phyloP scores from a whole-genome alignment of 2,888 invertebrate genomes.

The Chouioia cunea region DNA sequence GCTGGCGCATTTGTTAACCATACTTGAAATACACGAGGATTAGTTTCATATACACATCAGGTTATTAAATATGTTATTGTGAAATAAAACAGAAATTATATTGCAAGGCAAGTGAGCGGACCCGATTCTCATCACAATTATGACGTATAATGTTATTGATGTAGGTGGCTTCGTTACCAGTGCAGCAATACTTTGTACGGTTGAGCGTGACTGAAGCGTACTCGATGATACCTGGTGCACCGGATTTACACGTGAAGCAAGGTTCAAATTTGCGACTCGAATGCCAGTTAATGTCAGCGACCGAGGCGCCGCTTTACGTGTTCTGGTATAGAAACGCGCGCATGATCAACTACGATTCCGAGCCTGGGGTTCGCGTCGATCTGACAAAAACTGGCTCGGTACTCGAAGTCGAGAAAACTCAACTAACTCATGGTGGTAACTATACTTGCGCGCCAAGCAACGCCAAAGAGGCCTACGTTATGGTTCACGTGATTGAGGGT shows the following conservation, averaged over 20 bases:
- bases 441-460: slow-evolving; percentile 65
- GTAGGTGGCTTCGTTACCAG: slow-evolving; percentile 62
- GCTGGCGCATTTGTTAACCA: too few relatives aligned
- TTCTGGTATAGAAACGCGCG: slow-evolving; percentile 66
- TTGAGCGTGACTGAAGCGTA: slow-evolving; percentile 64
- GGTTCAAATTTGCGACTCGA: slow-evolving; percentile 64
- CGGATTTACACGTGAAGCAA: slow-evolving; percentile 65
- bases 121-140: too few relatives aligned
- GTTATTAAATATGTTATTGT: not conserved
- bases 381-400: slow-evolving; percentile 62
- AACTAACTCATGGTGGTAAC: slow-evolving; percentile 63
- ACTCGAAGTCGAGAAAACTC: slow-evolving; percentile 62
- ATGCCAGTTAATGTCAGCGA: slow-evolving; percentile 63
- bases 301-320: slow-evolving; percentile 63
- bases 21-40: too few relatives aligned
- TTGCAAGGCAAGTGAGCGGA: too few relatives aligned
- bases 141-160: not conserved
- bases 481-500: slow-evolving; percentile 66
- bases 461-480: slow-evolving; percentile 60
- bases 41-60: too few relatives aligned
- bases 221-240: slow-evolving; percentile 64
- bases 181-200: slow-evolving; percentile 61
- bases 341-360: slow-evolving; percentile 66
- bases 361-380: slow-evolving; percentile 64
- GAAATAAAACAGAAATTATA: too few relatives aligned